These are phyloP conservation scores for Gavialis gangeticus DNA, from an alignment of 2,113 vertebrate species.

Conservation along the genomic window DNA sequence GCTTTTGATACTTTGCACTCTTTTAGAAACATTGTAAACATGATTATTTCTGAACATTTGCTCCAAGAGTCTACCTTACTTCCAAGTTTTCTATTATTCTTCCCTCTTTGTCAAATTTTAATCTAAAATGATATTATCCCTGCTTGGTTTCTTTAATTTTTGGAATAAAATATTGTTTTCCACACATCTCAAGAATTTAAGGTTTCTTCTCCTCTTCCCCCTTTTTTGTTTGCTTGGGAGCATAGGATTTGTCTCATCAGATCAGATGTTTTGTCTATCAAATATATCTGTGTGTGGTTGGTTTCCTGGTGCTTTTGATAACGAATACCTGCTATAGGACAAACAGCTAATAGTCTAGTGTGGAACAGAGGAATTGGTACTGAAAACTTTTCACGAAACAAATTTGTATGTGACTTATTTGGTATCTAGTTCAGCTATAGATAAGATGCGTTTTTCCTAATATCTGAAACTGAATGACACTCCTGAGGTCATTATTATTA, in stretches of 20 bases:
- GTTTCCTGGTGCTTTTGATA: neutral
- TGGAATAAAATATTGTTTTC: neutral
- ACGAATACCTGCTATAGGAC: neutral
- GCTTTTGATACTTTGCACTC: neutral
- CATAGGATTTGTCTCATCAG: neutral
- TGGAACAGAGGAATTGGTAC: neutral
- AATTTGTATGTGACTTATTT: no score
- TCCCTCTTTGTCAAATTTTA: neutral
- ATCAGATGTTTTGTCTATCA: neutral
- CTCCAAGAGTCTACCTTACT: neutral
- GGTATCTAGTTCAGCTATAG: no score
- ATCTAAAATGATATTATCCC: neutral
- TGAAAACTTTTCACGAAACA: no score
- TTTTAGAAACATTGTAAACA: neutral
- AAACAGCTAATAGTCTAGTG: neutral
- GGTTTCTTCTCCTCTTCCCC: neutral
- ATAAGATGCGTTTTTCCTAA: no score
- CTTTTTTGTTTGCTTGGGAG: neutral
- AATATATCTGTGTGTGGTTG: neutral
- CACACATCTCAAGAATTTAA: neutral
- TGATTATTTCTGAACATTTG: neutral
- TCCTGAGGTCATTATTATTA: no score
- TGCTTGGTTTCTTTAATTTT: neutral
- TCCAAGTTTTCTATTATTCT: neutral
- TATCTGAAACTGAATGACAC: no score